These are phyloP conservation scores for Oryzias melastigma DNA, from an alignment of 2,113 vertebrate species.

Conservation along the genomic window DNA sequence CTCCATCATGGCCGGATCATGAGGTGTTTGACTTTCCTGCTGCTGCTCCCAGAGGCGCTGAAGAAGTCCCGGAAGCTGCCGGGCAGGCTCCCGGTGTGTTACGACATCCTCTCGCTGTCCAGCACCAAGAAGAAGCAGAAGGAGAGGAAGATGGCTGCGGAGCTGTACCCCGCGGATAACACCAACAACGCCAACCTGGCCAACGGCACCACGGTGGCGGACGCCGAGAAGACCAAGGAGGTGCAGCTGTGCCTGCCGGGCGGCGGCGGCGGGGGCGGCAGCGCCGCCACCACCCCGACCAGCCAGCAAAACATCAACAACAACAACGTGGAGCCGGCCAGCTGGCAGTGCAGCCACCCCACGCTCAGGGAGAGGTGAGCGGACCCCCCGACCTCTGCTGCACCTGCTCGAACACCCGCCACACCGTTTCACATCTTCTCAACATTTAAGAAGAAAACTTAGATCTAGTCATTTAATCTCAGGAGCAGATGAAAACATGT, in stretches of 20 bases:
- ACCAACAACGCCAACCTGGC: slow-evolving; percentile 77
- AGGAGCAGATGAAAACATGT: too few relatives aligned
- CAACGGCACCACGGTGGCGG: slow-evolving; percentile 74
- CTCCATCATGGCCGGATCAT: slow-evolving; percentile 90
- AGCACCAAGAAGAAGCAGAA: slow-evolving; percentile 71
- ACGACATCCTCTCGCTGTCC: slow-evolving; percentile 80
- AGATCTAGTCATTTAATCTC: too few relatives aligned
- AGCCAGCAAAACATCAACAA: slow-evolving; percentile 86
- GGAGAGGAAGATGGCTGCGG: slow-evolving; percentile 89
- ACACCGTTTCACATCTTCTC: too few relatives aligned
- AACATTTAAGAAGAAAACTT: too few relatives aligned
- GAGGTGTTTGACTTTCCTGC: slow-evolving; percentile 90
- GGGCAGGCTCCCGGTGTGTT: slow-evolving; percentile 79
- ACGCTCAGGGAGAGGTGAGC: slow-evolving; percentile 91
- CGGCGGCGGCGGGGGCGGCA: slow-evolving; percentile 58
- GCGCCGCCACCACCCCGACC: slow-evolving; percentile 75
- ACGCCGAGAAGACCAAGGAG: slow-evolving; percentile 80
- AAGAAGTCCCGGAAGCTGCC: slow-evolving; percentile 85
- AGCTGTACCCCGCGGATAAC: slow-evolving; percentile 83
- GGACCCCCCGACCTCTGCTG: background rate
- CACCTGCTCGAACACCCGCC: too few relatives aligned
- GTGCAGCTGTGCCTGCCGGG: slow-evolving; percentile 75
- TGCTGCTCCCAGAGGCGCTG: slow-evolving; percentile 90
- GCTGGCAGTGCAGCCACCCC: slow-evolving; percentile 89
- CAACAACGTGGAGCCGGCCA: slow-evolving; percentile 87